Percentiles rank a stretch among this genome's conserved stretches.
These are phyloP conservation scores for Luffia ferchaultella DNA, from an alignment of 2,888 invertebrate species.

Conservation along the genomic window DNA sequence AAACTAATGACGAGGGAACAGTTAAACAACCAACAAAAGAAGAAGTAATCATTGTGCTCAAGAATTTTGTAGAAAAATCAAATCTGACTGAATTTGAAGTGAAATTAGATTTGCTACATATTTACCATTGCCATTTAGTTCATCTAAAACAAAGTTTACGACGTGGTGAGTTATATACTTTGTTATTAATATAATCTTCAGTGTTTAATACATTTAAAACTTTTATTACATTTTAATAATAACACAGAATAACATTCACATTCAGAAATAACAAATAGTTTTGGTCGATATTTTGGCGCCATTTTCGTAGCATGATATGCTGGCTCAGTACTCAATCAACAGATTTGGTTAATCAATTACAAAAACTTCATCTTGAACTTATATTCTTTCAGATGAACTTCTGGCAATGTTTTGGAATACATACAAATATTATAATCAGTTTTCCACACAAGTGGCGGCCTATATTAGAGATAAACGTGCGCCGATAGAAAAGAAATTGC, in stretches of 20 bases:
- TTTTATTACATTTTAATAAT: not conserved
- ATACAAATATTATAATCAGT: slow-evolving; percentile 85
- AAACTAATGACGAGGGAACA: slow-evolving; percentile 24
- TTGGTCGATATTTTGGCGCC: too few species aligned
- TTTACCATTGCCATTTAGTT: slow-evolving; percentile 82
- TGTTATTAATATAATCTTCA: too few species aligned
- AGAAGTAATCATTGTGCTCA: slow-evolving; percentile 65
- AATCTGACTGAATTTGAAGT: slow-evolving; percentile 84
- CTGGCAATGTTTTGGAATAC: slow-evolving; percentile 81
- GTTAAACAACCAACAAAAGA: slow-evolving; percentile 19
- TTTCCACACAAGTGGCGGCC: slow-evolving; percentile 68
- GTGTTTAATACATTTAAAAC: not conserved
- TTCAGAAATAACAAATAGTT: not conserved
- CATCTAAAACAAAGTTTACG: slow-evolving; percentile 54
- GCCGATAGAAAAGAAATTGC: slow-evolving; percentile 91
- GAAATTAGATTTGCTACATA: slow-evolving; percentile 78
- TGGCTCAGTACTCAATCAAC: too few species aligned
- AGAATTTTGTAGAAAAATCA: slow-evolving; percentile 84
- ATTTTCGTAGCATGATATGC: too few species aligned
- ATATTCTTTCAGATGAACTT: slow-evolving; percentile 52
- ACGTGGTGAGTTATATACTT: slow-evolving; percentile 45
- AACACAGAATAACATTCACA: not conserved
- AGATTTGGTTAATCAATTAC: too few species aligned
- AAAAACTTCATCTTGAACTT: not conserved
- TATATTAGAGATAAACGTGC: slow-evolving; percentile 73